Base-by-base conservation (phyloP, 1,140 invertebrate species). In the Drosophila ironensis region DNA sequence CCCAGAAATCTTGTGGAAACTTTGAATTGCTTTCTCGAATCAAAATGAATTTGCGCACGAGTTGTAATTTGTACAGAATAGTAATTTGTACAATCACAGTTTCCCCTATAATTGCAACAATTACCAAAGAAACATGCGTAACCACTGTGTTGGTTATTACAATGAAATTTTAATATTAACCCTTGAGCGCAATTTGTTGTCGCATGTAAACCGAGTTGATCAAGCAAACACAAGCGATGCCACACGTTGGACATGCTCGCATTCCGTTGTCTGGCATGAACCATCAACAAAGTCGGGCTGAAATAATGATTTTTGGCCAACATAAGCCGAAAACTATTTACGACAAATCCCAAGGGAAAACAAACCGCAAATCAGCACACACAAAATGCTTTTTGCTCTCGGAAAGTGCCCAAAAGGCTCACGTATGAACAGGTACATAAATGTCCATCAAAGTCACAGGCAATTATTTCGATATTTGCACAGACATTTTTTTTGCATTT, bases 401-500 rank as follows among this genome's bases (percentile, higher is more conserved):
- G n/a, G n/a, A n/a, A n/a, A n/a, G n/a, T n/a, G 14, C 33, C 33
- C 2, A 22, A 22, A 22, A 16, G 8, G 3, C 33, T 37, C 57
- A 64, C 60, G 60, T 48, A 22, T 41, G 25, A 5, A 7, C 33
- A 64, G 60, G 60, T 64, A 48, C 42, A 64, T 64, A 48, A 64
- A 64, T 64, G 45, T 37, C 51, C 33, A 69, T 66, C 47, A 57
- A 71, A 19, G 28, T 20, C 47, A 53, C 27, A 9, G 45, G 37
- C 50, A 68, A 77, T 67, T 77, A 68, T 54, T 53, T 46, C 27
- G 11, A 41, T 74, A 64, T 64, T 64, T 63, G 42, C 24, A 9
- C 42, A 27, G 16, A 42, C 50, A 24, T 50, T 51, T 54, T 47
- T 75, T 68, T n/a, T n/a, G n/a, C 9, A 61, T 53, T 74, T 60